phyloP scores from a whole-genome alignment of 2,113 vertebrate genomes.

The Erythrocercus mccallii region DNA sequence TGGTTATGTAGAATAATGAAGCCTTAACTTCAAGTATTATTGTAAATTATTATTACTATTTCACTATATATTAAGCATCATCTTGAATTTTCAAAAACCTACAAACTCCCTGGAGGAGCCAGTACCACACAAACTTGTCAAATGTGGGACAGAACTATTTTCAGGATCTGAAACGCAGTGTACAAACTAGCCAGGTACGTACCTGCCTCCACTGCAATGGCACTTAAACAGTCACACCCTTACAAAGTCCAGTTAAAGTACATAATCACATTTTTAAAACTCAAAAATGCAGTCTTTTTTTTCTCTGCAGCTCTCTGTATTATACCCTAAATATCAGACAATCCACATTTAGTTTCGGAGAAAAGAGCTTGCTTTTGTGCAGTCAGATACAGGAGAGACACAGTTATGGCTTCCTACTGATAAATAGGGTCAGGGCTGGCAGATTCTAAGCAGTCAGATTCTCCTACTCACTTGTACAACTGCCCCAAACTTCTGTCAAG shows the following conservation, averaged over 20 bases:
- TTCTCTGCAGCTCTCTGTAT: not conserved
- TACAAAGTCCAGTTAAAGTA: not conserved
- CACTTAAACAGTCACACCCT: not conserved
- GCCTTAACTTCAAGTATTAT: not conserved
- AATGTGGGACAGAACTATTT: not conserved
- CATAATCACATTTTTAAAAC: not conserved
- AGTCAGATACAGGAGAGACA: not conserved
- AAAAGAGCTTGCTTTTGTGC: not conserved
- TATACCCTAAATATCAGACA: not conserved
- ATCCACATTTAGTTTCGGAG: not conserved
- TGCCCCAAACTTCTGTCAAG: not conserved
- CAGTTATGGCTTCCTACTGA: fast-evolving
- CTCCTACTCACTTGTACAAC: not conserved
- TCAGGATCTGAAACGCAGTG: not conserved
- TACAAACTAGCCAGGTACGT: not conserved
- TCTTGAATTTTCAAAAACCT: not conserved
- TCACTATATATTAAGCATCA: not conserved
- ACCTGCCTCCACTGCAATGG: not conserved
- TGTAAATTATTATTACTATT: not conserved
- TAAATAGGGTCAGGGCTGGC: not conserved
- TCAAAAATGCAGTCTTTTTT: not conserved
- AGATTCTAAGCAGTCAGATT: not conserved
- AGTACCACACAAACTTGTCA: not conserved
- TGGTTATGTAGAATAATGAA: not conserved
- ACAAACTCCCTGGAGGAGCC: not conserved